Evolutionary conservation across 2,113 vertebrate genomes (phyloP), one percentile per base, ranked within the genome.

Genomic region (Ifrita kowaldi): DNA sequence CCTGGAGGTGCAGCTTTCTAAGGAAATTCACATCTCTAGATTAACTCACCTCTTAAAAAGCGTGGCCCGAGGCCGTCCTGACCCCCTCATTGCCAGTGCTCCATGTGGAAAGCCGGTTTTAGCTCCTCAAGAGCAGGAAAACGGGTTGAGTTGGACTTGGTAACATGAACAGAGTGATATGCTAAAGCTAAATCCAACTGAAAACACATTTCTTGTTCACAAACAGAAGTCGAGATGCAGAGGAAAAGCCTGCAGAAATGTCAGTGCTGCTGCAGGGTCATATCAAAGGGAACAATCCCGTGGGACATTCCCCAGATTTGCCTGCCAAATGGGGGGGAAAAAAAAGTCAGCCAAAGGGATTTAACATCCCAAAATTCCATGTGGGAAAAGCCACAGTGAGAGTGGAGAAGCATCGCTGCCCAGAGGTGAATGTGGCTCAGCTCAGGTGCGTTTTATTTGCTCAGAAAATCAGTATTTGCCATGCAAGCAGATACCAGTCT

Each of bases 351-450:
- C 32, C 52, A 32, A 56, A 74, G n/a, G 13, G 42, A 47, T 86
- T 87, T 75, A 80, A 65, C 5, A 6, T 30, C 35, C 13, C 50
- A 62, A 89, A 90, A 65, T n/a, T 26, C 46, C 20, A 9, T 2
- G 32, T 10, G 27, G 22, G 44, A 74, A 78, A 89, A 53, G 65
- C 20, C 7, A 1, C 64, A 11, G 19, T 5, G 28, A n/a, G n/a
- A 60, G 26, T 1, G 23, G 37, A 67, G 62, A 16, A 71, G 26
- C 57, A 22, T 57, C 7, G 0, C 60, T 75, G 4, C 20, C 0
- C 3, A n/a, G 22, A 26, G 19, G 5, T 2, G 22, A 57, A n/a
- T 0, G 0, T 1, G 4, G 63, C 7, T 32, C 1, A 9, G 42
- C 56, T 75, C 41, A 11, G 5, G 5, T 1, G 1, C 1, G 2